phyloP scores from a whole-genome alignment of 1,140 invertebrate genomes.

The Saccostrea glomerata region DNA sequence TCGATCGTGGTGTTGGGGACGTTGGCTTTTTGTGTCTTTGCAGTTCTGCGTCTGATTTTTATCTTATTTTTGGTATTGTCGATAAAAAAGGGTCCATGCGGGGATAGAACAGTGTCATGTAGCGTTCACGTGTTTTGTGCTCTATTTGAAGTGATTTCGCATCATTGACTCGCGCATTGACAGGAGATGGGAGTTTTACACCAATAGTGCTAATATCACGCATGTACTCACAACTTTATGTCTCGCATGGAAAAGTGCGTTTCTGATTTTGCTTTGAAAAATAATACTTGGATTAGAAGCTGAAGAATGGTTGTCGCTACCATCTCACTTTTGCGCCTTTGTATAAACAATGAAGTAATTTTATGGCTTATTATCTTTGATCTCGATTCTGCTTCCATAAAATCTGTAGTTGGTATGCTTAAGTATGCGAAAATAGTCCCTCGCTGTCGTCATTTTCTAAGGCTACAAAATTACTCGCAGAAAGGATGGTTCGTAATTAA shows the following conservation, averaged over 20 bases:
- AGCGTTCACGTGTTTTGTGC: slow-evolving; percentile 19
- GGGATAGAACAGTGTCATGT: slow-evolving; percentile 24
- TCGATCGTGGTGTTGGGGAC: slow-evolving; percentile 15
- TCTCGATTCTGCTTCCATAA: slow-evolving; percentile 21
- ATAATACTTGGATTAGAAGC: slow-evolving; percentile 31
- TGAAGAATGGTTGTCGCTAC: neutral
- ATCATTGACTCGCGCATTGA: neutral
- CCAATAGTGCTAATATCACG: slow-evolving; percentile 8
- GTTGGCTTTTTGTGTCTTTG: slow-evolving; percentile 25
- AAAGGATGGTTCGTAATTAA: slow-evolving; percentile 33
- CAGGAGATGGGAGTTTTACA: neutral
- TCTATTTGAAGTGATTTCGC: slow-evolving; percentile 28
- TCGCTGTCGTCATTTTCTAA: slow-evolving; percentile 23
- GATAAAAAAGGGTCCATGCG: slow-evolving; percentile 18
- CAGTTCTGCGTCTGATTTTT: slow-evolving; percentile 23
- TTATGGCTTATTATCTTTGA: slow-evolving; percentile 32
- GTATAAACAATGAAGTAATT: slow-evolving; percentile 27
- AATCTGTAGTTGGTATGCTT: slow-evolving; percentile 20
- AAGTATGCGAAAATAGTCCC: slow-evolving; percentile 28
- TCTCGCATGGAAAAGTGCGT: neutral
- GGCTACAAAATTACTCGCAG: slow-evolving; percentile 26
- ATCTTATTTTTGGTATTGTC: slow-evolving; percentile 26
- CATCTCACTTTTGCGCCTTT: neutral
- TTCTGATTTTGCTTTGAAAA: slow-evolving; percentile 29
- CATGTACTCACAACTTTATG: slow-evolving; percentile 10